Evolutionary conservation across 35 echinoderm and acorn worm genomes (phyloP).

Genomic region (Patiria miniata): DNA sequence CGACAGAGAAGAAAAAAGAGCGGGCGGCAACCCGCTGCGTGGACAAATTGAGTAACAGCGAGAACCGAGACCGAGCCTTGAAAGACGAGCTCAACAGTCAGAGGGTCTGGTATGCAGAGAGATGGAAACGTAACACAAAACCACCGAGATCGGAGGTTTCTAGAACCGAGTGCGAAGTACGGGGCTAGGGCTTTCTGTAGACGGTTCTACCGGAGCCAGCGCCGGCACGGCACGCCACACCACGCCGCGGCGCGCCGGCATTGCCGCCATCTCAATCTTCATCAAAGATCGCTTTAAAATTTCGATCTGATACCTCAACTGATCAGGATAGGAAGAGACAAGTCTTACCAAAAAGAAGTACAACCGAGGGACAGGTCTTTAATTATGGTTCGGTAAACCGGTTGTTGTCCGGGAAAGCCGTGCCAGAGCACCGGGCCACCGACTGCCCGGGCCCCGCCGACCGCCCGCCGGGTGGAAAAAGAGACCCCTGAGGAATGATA

Average conservation of each 20-base stretch:
- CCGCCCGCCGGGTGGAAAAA: constrained; percentile 10
- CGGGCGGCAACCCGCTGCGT: constrained; percentile 21
- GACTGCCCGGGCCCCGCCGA: background rate
- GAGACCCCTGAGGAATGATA: background rate
- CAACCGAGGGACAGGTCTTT: background rate
- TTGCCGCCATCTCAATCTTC: background rate
- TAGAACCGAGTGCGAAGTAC: no score
- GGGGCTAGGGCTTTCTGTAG: no score
- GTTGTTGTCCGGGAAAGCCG: background rate
- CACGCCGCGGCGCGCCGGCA: no score
- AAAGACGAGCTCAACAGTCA: background rate
- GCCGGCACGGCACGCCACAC: no score
- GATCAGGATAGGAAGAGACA: background rate
- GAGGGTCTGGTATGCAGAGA: background rate
- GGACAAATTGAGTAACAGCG: constrained; percentile 27
- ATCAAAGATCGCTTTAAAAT: background rate
- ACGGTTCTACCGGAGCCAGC: no score
- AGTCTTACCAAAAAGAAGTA: background rate
- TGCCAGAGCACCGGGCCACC: background rate
- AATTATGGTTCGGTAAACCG: background rate
- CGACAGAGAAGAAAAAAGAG: background rate
- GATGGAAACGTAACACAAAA: background rate
- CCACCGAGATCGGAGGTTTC: background rate
- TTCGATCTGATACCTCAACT: background rate
- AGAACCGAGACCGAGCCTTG: background rate